phyloP scores from a whole-genome alignment of 2,888 invertebrate species.

The Mesorhabditis spiculigera region DNA sequence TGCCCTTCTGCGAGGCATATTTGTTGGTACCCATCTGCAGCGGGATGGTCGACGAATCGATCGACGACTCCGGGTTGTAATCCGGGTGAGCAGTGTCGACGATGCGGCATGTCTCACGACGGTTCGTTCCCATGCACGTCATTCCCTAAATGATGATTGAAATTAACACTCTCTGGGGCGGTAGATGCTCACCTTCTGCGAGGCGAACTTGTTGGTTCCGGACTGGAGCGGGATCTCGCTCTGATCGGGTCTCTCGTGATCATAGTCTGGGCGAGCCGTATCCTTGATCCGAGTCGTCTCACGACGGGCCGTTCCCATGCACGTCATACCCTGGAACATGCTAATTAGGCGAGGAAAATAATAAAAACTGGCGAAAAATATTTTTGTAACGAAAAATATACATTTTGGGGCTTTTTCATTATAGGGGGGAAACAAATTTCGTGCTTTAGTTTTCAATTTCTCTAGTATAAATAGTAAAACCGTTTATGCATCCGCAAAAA shows the following conservation, averaged over 20 bases:
- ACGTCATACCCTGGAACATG: slow-evolving; percentile 47
- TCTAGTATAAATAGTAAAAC: too few relatives aligned
- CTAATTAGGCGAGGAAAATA: too few relatives aligned
- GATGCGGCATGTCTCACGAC: slow-evolving; percentile 58
- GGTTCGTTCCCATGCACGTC: slow-evolving; percentile 57
- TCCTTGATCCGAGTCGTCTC: slow-evolving; percentile 58
- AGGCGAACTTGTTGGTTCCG: slow-evolving; percentile 56
- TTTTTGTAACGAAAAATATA: too few relatives aligned
- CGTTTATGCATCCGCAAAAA: too few relatives aligned
- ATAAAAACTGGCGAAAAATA: too few relatives aligned
- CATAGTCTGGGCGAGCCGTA: slow-evolving; percentile 58
- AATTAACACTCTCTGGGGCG: too few relatives aligned
- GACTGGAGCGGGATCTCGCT: slow-evolving; percentile 57
- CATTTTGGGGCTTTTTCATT: too few relatives aligned
- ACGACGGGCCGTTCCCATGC: slow-evolving; percentile 57
- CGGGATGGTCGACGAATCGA: slow-evolving; percentile 51
- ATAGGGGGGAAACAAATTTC: too few relatives aligned
- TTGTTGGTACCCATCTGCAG: slow-evolving; percentile 57
- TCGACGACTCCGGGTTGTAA: slow-evolving; percentile 52
- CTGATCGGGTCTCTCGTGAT: slow-evolving; percentile 57
- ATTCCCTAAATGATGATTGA: too few relatives aligned
- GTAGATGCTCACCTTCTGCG: slow-evolving; percentile 34
- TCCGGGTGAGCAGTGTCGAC: slow-evolving; percentile 57
- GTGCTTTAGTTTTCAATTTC: too few relatives aligned
- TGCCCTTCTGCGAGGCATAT: slow-evolving; percentile 58